Base-by-base conservation (phyloP, 1,140 invertebrate species). In the Drosophila baimaii region DNA sequence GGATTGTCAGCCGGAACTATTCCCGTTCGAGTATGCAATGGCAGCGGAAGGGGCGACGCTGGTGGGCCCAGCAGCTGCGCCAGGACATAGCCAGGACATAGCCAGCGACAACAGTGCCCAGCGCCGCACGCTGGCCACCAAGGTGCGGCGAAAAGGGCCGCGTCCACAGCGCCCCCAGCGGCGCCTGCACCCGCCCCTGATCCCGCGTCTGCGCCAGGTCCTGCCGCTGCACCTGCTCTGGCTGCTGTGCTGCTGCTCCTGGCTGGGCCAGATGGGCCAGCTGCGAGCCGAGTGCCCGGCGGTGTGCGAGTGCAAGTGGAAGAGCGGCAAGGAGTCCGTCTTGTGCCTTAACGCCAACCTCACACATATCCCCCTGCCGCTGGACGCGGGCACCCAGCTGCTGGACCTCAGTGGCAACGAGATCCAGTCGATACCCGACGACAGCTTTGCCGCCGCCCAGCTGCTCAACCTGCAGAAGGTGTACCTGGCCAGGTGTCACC, bases 271-370 rank as follows among this genome's bases (percentile, higher is more conserved):
- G 12, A 65, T 84, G 57, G 68, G 85, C 41, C 83, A 91, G 74
- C 61, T 91, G 71, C 47, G 78, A 31, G 93, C 93, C 79, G 94
- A 94, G 75, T 96, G 95, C 90, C 95, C 95, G 27, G 93, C 93
- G 49, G 93, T 94, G 70, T 97, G 96, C 93, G 95, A 96, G 91
- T 97, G 96, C 93, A 96, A 96, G 91, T 97, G 96, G 96, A 96
- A 96, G 90, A 95, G 94, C 84, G 96, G 96, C 72, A 97, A 97
- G 92, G 95, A 96, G 92, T 96, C 95, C 29, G 96, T 95, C 43
- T 93, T 96, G 66, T 97, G 96, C 92, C 93, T 94, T 57, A 94
- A 94, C 85, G 95, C 95, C 58, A 95, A 95, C 79, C 93, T 97
- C 55, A 94, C 94, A 49, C 93, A 93, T 71, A 93, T 97, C 43